A percentile compares a stretch with the other conserved stretches of the same genome.
phyloP scores from a whole-genome alignment of 1,140 invertebrate species.

The Drosophila ambigua region DNA sequence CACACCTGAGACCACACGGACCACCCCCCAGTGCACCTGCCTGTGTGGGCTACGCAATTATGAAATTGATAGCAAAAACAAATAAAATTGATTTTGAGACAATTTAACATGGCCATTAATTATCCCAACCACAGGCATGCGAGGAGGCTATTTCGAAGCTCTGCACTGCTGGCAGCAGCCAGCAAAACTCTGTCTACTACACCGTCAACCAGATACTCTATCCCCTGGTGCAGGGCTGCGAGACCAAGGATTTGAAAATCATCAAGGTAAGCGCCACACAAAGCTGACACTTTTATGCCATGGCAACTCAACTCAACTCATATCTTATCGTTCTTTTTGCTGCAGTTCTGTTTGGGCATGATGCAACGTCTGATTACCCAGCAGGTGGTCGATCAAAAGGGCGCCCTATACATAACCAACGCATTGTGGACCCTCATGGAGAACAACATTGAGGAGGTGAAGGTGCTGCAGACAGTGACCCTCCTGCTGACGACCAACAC shows the following conservation, averaged over 20 bases:
- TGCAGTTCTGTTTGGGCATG: slow-evolving; percentile 93
- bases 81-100: slow-evolving; percentile 70
- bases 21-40: slow-evolving; percentile 28
- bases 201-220: slow-evolving; percentile 97
- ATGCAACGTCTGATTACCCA: slow-evolving; percentile 94
- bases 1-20: background rate
- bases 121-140: slow-evolving; percentile 89
- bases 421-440: slow-evolving; percentile 97
- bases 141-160: slow-evolving; percentile 97
- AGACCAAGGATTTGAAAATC: slow-evolving; percentile 98
- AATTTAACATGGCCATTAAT: slow-evolving; percentile 44
- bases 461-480: slow-evolving; percentile 98
- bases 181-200: slow-evolving; percentile 92
- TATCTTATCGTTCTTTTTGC: slow-evolving; percentile 19
- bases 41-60: slow-evolving; percentile 65
- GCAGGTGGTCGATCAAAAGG: slow-evolving; percentile 93
- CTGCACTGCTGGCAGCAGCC: slow-evolving; percentile 90
- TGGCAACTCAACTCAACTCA: background rate
- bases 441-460: slow-evolving; percentile 95
- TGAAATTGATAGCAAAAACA: slow-evolving; percentile 70
- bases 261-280: slow-evolving; percentile 88
- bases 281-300: too few species aligned
- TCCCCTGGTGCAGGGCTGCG: slow-evolving; percentile 98
- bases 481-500: slow-evolving; percentile 96
- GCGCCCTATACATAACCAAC: slow-evolving; percentile 95